Percentiles rank a stretch among this genome's conserved stretches.
phyloP scores from a whole-genome alignment of 2,113 vertebrate genomes.

The Pica pica region DNA sequence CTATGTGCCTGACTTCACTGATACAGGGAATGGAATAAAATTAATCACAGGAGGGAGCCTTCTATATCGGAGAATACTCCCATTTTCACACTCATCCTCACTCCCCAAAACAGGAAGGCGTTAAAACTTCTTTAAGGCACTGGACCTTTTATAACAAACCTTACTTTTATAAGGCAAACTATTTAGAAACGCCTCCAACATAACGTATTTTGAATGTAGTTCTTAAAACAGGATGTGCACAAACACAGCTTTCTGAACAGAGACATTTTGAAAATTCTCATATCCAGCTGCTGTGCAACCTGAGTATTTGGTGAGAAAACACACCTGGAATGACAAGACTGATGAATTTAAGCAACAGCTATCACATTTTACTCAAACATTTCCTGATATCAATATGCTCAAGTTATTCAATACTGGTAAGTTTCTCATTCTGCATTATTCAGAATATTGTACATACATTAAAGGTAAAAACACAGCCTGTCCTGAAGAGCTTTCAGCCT shows the following conservation, averaged over 20 bases:
- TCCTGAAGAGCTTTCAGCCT: neutral
- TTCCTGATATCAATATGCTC: neutral
- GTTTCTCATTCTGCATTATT: neutral
- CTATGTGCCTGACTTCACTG: neutral
- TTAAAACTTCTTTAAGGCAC: neutral
- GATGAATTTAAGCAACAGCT: neutral
- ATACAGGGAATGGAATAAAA: neutral
- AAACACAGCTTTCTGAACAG: neutral
- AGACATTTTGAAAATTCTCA: neutral
- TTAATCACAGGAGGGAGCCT: neutral
- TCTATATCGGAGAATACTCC: neutral
- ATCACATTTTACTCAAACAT: neutral
- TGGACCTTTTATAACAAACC: neutral
- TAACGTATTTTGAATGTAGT: accelerated
- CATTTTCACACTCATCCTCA: neutral
- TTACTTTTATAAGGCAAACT: neutral
- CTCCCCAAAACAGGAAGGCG: neutral
- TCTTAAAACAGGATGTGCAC: neutral
- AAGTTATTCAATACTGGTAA: neutral
- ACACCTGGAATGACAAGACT: neutral
- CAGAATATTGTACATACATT: neutral
- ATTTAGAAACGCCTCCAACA: neutral
- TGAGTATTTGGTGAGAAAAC: neutral
- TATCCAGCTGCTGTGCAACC: neutral
- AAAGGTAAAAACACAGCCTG: neutral